phyloP scores from a whole-genome alignment of 2,797 vertebrate genomes.

The Psittacula derbiana region DNA sequence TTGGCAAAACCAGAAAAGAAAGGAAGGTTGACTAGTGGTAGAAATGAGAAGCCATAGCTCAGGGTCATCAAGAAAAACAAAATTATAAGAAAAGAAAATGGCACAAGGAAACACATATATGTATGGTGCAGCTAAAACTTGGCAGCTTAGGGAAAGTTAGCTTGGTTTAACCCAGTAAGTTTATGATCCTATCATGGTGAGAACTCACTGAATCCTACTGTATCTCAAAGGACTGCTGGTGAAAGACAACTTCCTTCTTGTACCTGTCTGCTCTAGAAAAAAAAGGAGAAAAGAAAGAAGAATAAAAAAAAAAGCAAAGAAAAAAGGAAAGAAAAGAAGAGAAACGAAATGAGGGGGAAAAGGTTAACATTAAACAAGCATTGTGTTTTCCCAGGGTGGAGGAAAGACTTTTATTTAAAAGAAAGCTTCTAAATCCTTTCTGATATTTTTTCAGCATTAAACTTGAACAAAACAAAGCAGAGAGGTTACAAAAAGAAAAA shows the following conservation, averaged over 20 bases:
- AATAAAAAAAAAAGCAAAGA: not conserved
- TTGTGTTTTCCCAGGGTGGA: slow-evolving; percentile 51
- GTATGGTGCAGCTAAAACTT: slow-evolving; percentile 78
- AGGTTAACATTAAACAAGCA: slow-evolving; percentile 22
- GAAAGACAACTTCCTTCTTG: slow-evolving; percentile 63
- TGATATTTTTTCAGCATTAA: slow-evolving; percentile 25
- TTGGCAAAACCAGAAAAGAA: slow-evolving; percentile 85
- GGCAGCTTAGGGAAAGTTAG: slow-evolving; percentile 77
- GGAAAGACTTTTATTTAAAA: slow-evolving; percentile 39
- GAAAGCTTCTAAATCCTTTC: slow-evolving; percentile 57
- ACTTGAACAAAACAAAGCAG: slow-evolving; percentile 45
- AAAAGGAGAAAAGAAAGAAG: slow-evolving; percentile 23
- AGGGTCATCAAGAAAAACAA: slow-evolving; percentile 78
- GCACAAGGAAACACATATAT: slow-evolving; percentile 80
- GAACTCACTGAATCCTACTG: slow-evolving; percentile 75
- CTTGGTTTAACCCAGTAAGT: slow-evolving; percentile 77
- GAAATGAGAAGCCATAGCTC: slow-evolving; percentile 79
- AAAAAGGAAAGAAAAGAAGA: not conserved
- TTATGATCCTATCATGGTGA: slow-evolving; percentile 80
- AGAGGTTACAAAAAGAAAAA: slow-evolving; percentile 16
- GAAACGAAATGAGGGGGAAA: not conserved
- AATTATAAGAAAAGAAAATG: slow-evolving; percentile 72
- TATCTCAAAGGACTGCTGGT: slow-evolving; percentile 72
- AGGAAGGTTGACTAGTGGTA: slow-evolving; percentile 78
- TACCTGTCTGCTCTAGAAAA: slow-evolving; percentile 66